Evolutionary conservation across 2,113 vertebrate species (phyloP), one percentile per base, ranked within the genome.

Genomic region (Stegostoma tigrinum): DNA sequence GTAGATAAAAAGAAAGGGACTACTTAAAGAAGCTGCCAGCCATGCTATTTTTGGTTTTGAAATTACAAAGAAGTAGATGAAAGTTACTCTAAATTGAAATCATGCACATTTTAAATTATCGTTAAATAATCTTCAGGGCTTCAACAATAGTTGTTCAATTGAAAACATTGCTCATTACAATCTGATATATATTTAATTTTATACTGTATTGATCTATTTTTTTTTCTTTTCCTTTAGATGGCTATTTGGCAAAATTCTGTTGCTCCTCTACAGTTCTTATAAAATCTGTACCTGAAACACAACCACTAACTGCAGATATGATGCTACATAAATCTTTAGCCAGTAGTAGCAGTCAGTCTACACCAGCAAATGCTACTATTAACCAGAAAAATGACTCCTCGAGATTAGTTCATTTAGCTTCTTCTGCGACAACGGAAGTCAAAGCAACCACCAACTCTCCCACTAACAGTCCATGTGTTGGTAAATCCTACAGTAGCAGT

Each of bases 171-270:
- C 8, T 64, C 19, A 94, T 68, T 94, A 70, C 38, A n/a, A 68
- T 42, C 38, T 38, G 42, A 21, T 94, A 17, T 3, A n/a, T 23
- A 94, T 45, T 72, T 48, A 48, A 95, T 95, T 45, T 72, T 52
- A 30, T 42, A 27, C 34, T 95, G 67, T 42, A 48, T 12, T 95
- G 21, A 70, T 95, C 42, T 8, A 17, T n/a, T 66, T 27, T 96
- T 97, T 95, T 61, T 95, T 48, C 96, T 96, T 96, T 80, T 87
- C 96, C 97, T 97, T 96, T 96, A 99, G 99, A 99, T 97, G 97
- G 97, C 96, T 99, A 99, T 97, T 97, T 99, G 97, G 98, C 98
- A 0, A 99, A 99, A 91, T 99, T 99, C 97, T 99, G 99, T 96
- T 99, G 99, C 97, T 97, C 98, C 96, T 97, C 97, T 96, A 98